phyloP scores from a whole-genome alignment of 2,113 vertebrate species.

The Ochotona princeps region DNA sequence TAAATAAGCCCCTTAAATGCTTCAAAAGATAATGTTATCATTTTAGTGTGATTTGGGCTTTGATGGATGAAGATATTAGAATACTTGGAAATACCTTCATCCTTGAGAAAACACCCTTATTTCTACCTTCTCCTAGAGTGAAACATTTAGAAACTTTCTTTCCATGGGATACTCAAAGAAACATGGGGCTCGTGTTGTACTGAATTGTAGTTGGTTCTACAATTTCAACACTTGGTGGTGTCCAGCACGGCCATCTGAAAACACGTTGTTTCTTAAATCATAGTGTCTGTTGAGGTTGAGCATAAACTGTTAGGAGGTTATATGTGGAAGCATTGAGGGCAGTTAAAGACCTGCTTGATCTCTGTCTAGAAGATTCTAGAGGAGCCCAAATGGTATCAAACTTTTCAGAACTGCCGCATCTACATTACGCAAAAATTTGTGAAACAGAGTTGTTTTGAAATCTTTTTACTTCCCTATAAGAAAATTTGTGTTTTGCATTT shows the following conservation, averaged over 20 bases:
- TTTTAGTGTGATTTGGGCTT: conserved; percentile 1
- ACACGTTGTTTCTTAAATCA: conserved; percentile 9
- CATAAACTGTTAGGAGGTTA: background rate
- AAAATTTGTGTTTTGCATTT: background rate
- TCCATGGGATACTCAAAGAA: background rate
- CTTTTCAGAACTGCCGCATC: background rate
- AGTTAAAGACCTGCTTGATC: background rate
- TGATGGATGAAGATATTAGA: background rate
- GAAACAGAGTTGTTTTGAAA: background rate
- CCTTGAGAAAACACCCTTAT: background rate
- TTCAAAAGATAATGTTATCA: background rate
- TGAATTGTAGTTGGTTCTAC: background rate
- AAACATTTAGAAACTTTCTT: background rate
- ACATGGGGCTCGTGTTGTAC: background rate
- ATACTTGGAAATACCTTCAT: background rate
- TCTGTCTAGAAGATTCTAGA: background rate
- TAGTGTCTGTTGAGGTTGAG: background rate
- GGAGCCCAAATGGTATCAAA: background rate
- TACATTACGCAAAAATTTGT: background rate
- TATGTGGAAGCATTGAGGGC: background rate
- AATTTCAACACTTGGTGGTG: background rate
- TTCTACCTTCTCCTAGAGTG: background rate
- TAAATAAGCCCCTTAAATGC: conserved; percentile 8
- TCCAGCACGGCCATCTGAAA: background rate
- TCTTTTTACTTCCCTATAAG: background rate